Evolutionary conservation across 2,113 vertebrate genomes (phyloP), one percentile per base, ranked within the genome.

Genomic region (Bufo bufo): DNA sequence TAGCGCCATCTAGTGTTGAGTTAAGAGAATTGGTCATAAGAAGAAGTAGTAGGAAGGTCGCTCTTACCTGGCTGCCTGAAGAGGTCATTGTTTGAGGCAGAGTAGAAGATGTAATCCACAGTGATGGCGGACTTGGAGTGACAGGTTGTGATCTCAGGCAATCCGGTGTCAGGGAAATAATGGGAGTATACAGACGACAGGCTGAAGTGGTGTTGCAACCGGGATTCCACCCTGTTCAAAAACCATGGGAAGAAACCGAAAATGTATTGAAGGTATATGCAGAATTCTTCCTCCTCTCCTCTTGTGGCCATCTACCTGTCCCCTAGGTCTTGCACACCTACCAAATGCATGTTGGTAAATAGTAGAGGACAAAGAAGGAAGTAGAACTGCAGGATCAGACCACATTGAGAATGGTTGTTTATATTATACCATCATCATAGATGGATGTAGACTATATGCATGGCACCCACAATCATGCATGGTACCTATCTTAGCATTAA

Each of bases 31-130:
- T 17, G 33, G 33, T 33, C 33, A 33, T 33, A 33, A 33, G 33
- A 33, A 33, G 33, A 33, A 33, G 33, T 33, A 33, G 33, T 33
- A 33, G 33, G 33, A 33, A 33, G 33, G 33, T 33, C 33, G 19
- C 6, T 8, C 52, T 2, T 92, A 97, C 96, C 96, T 96, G 93
- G 87, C 8, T 91, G 91, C 82, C 52, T 54, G 84, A 85, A 74
- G 56, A n/a, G 13, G 0, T 89, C 91, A 3, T 93, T 90, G 0
- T 91, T 92, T 74, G 91, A 92, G 69, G 95, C 93, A 13, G 97
- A 97, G 92, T 97, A 99, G 92, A 99, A 96, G 91, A 99, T 98
- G 90, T 99, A 99, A 91, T 99, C 98, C 89, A 99, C 98, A 0
- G 98, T 99, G 88, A 96, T 91, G 91, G 98, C 96, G 0, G 96